Evolutionary conservation across 1,140 invertebrate genomes (phyloP).

Genomic region (Planococcus citri): DNA sequence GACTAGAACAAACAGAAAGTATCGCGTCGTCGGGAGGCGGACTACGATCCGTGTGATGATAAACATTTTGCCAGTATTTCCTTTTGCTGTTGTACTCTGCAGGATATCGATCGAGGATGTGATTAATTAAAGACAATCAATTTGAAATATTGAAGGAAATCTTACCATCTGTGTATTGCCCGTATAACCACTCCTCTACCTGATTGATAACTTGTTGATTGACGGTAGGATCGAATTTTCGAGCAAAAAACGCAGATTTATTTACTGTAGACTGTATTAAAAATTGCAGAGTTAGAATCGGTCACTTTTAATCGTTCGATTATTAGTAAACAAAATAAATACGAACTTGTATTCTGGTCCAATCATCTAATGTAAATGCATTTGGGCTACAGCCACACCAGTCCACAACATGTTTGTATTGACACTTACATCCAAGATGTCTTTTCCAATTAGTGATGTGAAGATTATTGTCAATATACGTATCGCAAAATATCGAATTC

Average conservation of each 20-base stretch:
- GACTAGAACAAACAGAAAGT: slow-evolving; percentile 52
- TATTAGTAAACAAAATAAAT: not conserved
- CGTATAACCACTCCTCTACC: slow-evolving; percentile 71
- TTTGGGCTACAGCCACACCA: slow-evolving; percentile 99
- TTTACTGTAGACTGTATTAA: slow-evolving; percentile 51
- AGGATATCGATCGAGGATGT: too few species aligned
- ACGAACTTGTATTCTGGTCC: slow-evolving; percentile 49
- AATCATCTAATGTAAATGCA: slow-evolving; percentile 80
- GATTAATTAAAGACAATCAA: too few species aligned
- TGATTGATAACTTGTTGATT: slow-evolving; percentile 81
- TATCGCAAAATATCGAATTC: slow-evolving; percentile 83
- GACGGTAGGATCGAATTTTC: slow-evolving; percentile 90
- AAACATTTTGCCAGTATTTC: slow-evolving; percentile 85
- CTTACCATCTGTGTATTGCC: slow-evolving; percentile 37
- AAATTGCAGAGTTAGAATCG: too few species aligned
- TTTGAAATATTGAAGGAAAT: too few species aligned
- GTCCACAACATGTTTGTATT: slow-evolving; percentile 94
- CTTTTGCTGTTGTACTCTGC: slow-evolving; percentile 46
- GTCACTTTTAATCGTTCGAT: too few species aligned
- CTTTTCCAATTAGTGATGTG: slow-evolving; percentile 98
- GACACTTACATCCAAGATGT: slow-evolving; percentile 93
- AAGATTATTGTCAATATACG: slow-evolving; percentile 91
- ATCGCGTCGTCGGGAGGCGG: slow-evolving; percentile 55
- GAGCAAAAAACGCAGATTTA: slow-evolving; percentile 78
- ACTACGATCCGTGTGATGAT: slow-evolving; percentile 60